These are phyloP conservation scores for Notarius lentiginosus DNA, from an alignment of 2,113 vertebrate genomes.

Conservation along the genomic window DNA sequence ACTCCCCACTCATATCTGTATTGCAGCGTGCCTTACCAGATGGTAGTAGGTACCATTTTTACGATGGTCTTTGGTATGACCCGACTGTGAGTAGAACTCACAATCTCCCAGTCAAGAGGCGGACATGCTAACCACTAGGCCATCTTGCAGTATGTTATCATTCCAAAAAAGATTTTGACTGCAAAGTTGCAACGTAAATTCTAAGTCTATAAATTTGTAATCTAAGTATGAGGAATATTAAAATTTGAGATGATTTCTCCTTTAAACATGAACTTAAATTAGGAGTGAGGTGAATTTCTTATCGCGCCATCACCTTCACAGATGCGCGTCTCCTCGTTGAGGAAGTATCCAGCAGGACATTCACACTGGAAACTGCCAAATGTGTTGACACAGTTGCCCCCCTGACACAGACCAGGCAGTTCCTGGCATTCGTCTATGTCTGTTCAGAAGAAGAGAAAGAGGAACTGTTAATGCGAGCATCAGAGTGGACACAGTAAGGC, in stretches of 20 bases:
- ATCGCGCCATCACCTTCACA: slow-evolving; percentile 81
- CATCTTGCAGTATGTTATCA: not conserved
- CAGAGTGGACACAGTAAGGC: slow-evolving; percentile 11
- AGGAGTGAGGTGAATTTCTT: not conserved
- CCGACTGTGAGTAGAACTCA: too few relatives aligned
- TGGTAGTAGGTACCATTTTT: too few relatives aligned
- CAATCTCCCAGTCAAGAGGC: too few relatives aligned
- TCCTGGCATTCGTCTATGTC: slow-evolving; percentile 94
- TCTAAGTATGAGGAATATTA: not conserved
- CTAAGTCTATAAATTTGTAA: not conserved
- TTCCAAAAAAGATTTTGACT: not conserved
- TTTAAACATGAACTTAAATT: not conserved
- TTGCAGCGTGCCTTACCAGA: too few relatives aligned
- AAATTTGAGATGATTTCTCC: not conserved
- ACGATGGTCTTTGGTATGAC: too few relatives aligned
- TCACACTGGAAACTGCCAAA: slow-evolving; percentile 95
- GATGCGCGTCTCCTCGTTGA: slow-evolving; percentile 83
- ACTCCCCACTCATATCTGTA: too few relatives aligned
- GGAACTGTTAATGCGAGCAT: slow-evolving; percentile 1
- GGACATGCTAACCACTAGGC: too few relatives aligned
- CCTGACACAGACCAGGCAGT: slow-evolving; percentile 88
- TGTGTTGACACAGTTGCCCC: slow-evolving; percentile 88
- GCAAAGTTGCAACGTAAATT: not conserved
- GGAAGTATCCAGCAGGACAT: slow-evolving; percentile 86
- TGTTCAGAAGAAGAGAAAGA: slow-evolving; percentile 53